These are phyloP conservation scores for Halesus radiatus DNA, from an alignment of 1,140 invertebrate genomes.

Conservation along the genomic window DNA sequence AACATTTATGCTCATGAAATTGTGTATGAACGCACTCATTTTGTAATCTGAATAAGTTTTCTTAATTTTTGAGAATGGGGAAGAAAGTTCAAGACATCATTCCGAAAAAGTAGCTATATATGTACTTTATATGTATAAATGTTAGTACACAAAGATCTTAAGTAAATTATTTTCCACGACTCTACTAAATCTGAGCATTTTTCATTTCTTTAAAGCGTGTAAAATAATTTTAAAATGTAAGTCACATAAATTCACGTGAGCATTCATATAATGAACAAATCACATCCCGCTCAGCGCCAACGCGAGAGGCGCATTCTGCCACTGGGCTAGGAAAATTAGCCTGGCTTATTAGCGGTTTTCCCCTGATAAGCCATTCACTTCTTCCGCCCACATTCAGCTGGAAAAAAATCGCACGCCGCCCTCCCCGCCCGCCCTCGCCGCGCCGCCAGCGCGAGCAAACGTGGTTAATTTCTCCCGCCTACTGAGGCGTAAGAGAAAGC, in stretches of 20 bases:
- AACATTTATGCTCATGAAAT: too few species aligned
- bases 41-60: too few species aligned
- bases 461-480: slow-evolving; percentile 53
- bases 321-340: slow-evolving; percentile 52
- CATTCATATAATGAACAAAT: slow-evolving; percentile 5
- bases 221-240: slow-evolving; percentile 8
- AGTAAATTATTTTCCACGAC: too few species aligned
- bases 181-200: too few species aligned
- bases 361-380: slow-evolving; percentile 55
- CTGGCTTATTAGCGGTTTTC: slow-evolving; percentile 55
- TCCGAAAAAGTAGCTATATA: too few species aligned
- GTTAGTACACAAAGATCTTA: too few species aligned
- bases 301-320: slow-evolving; percentile 5
- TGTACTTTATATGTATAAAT: too few species aligned
- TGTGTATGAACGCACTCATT: too few species aligned
- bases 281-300: background rate
- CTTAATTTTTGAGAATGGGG: too few species aligned
- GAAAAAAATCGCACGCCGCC: slow-evolving; percentile 44
- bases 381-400: slow-evolving; percentile 50
- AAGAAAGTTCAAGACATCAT: too few species aligned
- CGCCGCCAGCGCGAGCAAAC: slow-evolving; percentile 41
- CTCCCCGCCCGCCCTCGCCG: background rate
- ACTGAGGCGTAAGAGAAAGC: slow-evolving; percentile 54
- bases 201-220: background rate
- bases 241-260: background rate